Evolutionary conservation across 2,797 vertebrate species (phyloP).

Genomic region (Vespertilio murinus): DNA sequence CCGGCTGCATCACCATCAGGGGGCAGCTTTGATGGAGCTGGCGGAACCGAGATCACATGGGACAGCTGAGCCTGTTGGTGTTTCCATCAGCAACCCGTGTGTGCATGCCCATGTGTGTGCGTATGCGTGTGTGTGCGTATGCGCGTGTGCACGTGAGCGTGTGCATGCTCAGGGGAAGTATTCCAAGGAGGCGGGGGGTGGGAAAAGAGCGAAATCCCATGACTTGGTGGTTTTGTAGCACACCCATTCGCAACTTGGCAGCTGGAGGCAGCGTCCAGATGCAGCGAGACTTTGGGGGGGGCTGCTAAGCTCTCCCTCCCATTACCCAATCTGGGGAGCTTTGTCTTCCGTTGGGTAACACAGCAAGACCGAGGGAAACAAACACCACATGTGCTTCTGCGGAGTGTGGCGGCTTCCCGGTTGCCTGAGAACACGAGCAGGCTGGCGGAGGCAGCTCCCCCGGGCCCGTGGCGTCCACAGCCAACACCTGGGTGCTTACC

Average conservation of each 20-base stretch:
- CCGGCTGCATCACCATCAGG: conserved; percentile 77
- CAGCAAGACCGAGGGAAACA: conserved; percentile 76
- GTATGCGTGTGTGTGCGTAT: background rate
- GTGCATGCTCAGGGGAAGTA: background rate
- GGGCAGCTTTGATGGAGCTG: conserved; percentile 84
- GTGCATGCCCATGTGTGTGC: background rate
- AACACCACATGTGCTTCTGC: conserved; percentile 77
- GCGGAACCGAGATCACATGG: conserved; percentile 81
- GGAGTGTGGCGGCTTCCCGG: conserved; percentile 71
- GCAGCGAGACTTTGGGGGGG: conserved; percentile 47
- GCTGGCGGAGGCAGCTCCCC: conserved; percentile 56
- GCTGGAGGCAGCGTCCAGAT: conserved; percentile 74
- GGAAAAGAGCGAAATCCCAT: conserved; percentile 65
- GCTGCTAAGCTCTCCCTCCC: conserved; percentile 57
- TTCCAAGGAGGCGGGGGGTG: background rate
- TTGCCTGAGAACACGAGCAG: conserved; percentile 69
- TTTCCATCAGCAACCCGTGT: conserved; percentile 70
- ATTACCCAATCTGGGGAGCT: conserved; percentile 78
- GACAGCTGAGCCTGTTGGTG: conserved; percentile 80
- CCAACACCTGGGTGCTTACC: background rate
- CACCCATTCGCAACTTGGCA: conserved; percentile 62
- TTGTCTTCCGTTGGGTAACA: conserved; percentile 79
- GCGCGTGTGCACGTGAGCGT: background rate
- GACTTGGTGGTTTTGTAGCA: conserved; percentile 80
- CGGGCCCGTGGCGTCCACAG: background rate